A percentile compares a stretch with the other conserved stretches of the same genome.
These are phyloP conservation scores for Silurus meridionalis DNA, from an alignment of 2,113 vertebrate species.

Conservation along the genomic window DNA sequence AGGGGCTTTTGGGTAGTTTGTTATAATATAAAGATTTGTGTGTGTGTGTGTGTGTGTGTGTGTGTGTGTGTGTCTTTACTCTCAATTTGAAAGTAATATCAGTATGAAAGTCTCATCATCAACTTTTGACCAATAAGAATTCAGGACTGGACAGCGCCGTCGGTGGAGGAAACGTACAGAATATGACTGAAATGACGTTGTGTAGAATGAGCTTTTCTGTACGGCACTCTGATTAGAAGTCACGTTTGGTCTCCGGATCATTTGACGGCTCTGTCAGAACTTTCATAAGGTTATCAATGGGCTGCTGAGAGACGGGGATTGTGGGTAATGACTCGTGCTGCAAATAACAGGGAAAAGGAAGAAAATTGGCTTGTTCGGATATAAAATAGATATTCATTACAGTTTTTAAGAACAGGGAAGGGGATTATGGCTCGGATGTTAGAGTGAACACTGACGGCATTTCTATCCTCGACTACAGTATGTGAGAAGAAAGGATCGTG, in stretches of 20 bases:
- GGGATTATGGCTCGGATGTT: neutral
- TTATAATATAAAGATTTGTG: neutral
- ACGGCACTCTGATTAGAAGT: neutral
- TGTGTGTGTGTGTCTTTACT: neutral
- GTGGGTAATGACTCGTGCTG: constrained; percentile 56
- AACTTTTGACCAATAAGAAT: neutral
- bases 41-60: constrained; percentile 1
- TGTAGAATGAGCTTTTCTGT: too few species aligned
- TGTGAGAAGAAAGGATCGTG: neutral
- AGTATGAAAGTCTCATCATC: neutral
- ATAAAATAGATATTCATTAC: constrained; percentile 16
- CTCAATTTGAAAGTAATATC: neutral
- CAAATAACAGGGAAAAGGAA: constrained; percentile 63
- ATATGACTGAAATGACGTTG: neutral
- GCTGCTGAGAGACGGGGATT: constrained; percentile 49
- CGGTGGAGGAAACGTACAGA: neutral
- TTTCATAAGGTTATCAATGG: neutral
- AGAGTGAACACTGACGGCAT: neutral
- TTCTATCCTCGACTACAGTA: neutral
- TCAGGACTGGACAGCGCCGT: neutral
- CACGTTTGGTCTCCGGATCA: neutral
- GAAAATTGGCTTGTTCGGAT: constrained; percentile 59
- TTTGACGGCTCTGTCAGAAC: neutral
- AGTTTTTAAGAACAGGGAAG: neutral
- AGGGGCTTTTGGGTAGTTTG: neutral